phyloP scores from a whole-genome alignment of 1,140 invertebrate genomes.

The Neocloeon triangulifer region DNA sequence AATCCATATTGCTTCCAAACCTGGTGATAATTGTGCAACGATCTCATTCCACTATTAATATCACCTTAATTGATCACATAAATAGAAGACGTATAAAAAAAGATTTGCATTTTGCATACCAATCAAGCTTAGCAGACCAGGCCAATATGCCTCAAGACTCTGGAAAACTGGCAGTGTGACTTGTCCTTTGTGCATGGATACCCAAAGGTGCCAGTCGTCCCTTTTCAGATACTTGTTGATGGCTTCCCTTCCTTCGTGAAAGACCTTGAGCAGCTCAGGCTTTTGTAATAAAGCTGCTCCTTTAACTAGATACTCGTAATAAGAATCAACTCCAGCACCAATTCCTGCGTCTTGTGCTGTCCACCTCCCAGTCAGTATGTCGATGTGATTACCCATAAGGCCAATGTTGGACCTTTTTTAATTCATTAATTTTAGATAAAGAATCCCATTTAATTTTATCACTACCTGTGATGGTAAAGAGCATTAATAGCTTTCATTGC shows the following conservation, averaged over 20 bases:
- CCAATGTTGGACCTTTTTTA: slow-evolving; percentile 79
- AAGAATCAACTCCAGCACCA: slow-evolving; percentile 91
- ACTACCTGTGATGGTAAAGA: slow-evolving; percentile 62
- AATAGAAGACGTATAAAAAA: neutral
- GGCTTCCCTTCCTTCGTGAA: slow-evolving; percentile 52
- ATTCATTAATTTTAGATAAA: no score
- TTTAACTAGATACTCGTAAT: slow-evolving; percentile 97
- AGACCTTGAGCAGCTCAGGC: slow-evolving; percentile 80
- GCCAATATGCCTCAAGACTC: slow-evolving; percentile 96
- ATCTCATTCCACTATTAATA: slow-evolving; percentile 73
- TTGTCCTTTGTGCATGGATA: slow-evolving; percentile 83
- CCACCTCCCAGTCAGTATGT: slow-evolving; percentile 87
- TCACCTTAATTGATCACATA: slow-evolving; percentile 36
- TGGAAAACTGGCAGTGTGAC: slow-evolving; percentile 94
- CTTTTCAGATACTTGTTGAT: slow-evolving; percentile 74
- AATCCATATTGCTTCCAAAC: slow-evolving; percentile 95
- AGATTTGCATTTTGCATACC: slow-evolving; percentile 19
- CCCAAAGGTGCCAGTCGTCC: slow-evolving; percentile 95
- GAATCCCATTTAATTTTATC: no score
- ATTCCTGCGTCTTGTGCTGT: slow-evolving; percentile 88
- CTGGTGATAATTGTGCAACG: slow-evolving; percentile 85
- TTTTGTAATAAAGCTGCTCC: slow-evolving; percentile 52
- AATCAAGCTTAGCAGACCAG: slow-evolving; percentile 76
- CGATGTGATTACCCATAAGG: slow-evolving; percentile 90
- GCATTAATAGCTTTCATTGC: slow-evolving; percentile 80